Base-by-base conservation (phyloP, 2,113 vertebrate species). In the Odontesthes bonariensis region DNA sequence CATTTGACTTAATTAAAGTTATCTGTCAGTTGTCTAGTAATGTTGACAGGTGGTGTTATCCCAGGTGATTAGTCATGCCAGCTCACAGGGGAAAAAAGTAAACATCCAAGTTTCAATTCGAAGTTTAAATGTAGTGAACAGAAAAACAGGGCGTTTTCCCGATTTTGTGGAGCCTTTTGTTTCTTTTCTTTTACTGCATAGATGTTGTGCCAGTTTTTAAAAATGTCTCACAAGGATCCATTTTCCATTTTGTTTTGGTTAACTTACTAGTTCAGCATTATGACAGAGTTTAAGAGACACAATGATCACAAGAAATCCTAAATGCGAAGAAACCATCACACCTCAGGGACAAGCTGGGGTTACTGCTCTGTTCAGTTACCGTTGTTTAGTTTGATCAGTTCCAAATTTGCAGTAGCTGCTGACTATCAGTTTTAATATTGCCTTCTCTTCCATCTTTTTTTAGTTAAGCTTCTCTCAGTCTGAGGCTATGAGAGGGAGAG, bases 401-500 rank as follows among this genome's bases (percentile, higher is more conserved):
- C 10, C 5, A 49, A 54, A 55, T 11, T 7, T 2, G 4, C 33
- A 44, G 31, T 42, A 3, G 42, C 31, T 23, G 2, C 44, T 23
- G 1, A 19, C 53, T 31, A 51, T 77, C 74, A 19, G 53, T 83
- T 54, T 23, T 64, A 33, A 31, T 14, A n/a, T 40, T 71, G 61
- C 67, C 10, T 32, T 79, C 49, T 53, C n/a, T 73, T 51, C 22
- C 40, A 5, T 60, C 65, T 64, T 19, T 13, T 40, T 75, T n/a
- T 55, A 92, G 92, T 89, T 87, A 49, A 77, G 86, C 86, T 86
- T 92, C 87, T 87, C 86, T 92, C 89, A 88, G 92, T 92, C 92
- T 80, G 91, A 92, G 94, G 94, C 93, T 94, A 95, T 95, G 94
- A 94, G 87, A 94, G 93, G 91, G 85, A 88, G 93, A 93, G 93